These are phyloP conservation scores for Hippocampus kuda DNA, from an alignment of 2,797 vertebrate genomes.

Conservation along the genomic window DNA sequence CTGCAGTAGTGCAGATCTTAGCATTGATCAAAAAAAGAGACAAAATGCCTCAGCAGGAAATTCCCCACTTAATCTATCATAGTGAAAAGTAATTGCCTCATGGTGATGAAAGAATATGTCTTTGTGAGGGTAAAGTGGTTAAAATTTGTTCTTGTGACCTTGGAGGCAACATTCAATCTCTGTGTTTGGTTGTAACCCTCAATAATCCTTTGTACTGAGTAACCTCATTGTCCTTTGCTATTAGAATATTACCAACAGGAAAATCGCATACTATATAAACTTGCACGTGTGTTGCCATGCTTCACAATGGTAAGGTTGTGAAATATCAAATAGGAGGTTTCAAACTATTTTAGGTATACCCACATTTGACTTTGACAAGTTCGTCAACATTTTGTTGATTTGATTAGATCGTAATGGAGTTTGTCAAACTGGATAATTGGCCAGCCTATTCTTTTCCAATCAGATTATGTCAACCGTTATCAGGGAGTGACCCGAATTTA, in stretches of 20 bases:
- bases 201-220: not conserved
- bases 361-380: not conserved
- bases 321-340: not conserved
- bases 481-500: not conserved
- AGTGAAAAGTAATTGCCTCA: constrained; percentile 4
- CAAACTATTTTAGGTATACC: not conserved
- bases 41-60: not conserved
- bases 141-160: not conserved
- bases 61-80: not conserved
- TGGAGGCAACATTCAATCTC: constrained; percentile 5
- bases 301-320: not conserved
- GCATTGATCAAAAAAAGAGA: constrained; percentile 12
- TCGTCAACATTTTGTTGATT: not conserved
- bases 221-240: not conserved
- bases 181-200: not conserved
- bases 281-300: not conserved
- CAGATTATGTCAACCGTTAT: not conserved
- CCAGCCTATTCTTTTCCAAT: not conserved
- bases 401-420: not conserved
- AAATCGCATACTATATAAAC: not conserved
- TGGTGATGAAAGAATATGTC: not conserved
- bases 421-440: not conserved
- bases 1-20: not conserved
- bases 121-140: constrained; percentile 1
- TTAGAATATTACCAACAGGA: not conserved